Evolutionary conservation across 2,797 vertebrate species (phyloP), one percentile per base, ranked within the genome.

Genomic region (Enteromius mattozi): DNA sequence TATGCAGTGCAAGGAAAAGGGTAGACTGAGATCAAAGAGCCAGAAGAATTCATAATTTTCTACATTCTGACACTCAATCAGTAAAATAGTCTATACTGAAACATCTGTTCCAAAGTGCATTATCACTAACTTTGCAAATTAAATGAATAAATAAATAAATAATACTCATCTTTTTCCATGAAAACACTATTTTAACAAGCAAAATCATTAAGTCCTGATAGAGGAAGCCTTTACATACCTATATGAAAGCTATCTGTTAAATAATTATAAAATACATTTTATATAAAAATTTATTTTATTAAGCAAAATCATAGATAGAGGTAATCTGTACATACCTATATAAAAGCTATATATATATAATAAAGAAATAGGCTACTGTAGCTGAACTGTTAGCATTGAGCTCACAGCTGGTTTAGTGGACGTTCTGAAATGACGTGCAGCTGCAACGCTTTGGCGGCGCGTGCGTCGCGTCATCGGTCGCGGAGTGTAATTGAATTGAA

Each of bases 401-500:
- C 72, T 35, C 72, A 54, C 17, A 75, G 47, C 30, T 75, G 47
- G 3, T n/a, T 75, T 35, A 2, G 19, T 54, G 3, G 51, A 75
- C 19, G 47, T n/a, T 54, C 35, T n/a, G 49, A 56, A 6, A 56
- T 16, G 30, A 76, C 3, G 12, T 2, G 30, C 47, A 14, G 19
- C 30, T 37, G n/a, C 6, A 16, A 19, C 59, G 59, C 10, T 12
- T 1, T 47, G 21, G 75, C 54, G 75, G 0, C 54, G 75, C 54
- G 75, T 27, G 61, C 78, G 61, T 49, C 63, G 78, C 42, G 69
- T 71, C 24, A 75, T 19, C 72, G 12, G 45, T 8, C 47, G 72
- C 65, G 80, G 51, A 85, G 86, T 86, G 87, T 92, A 92, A 93
- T 94, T 94, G 94, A 93, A 94, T 94, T 94, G 94, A 93, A 94